Evolutionary conservation across 2,888 invertebrate genomes (phyloP), one percentile per base, ranked within the genome.

Genomic region (Heliconius cydno): DNA sequence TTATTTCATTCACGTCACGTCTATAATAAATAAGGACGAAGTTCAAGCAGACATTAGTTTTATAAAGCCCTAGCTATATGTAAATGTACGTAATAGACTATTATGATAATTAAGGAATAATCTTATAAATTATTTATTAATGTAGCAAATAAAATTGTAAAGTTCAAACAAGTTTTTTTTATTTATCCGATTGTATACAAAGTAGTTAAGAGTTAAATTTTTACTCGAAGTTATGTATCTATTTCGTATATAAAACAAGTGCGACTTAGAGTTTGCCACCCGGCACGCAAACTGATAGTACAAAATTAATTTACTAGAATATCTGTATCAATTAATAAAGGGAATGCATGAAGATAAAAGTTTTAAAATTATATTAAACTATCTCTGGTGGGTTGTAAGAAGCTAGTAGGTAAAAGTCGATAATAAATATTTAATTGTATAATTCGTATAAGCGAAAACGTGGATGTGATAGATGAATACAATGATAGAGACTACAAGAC

Each of bases 1-100:
- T 82, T 81, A 77, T 79, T 81, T 77, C 30, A 71, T 57, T 81
- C 30, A 57, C 34, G 52, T 78, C 74, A 30, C 67, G 57, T 78
- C 19, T 38, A 79, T 41, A 52, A 52, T 52, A 52, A 52, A 19
- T 52, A 22, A 70, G 38, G 41, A 77, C 70, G 22, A 25, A 65
- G 34, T 63, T 46, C 30, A 71, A 46, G 19, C 30, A 46, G 46
- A 66, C 15, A 65, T 28, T 71, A 28, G 22, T 68, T n/a, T 57
- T 30, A 76, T 34, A 60, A 25, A 3, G 7, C 34, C 38, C 10
- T 68, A 46, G 12, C 10, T 25, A 68, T 4, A 74, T 19, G 19
- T 41, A 63, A 7, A 65, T 0, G 12, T n/a, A 77, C 25, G 6
- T 41, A 77, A 34, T 25, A 41, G 22, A 28, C 15, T 65, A 65